phyloP scores from a whole-genome alignment of 2,888 invertebrate genomes.

The Melanophora roralis region DNA sequence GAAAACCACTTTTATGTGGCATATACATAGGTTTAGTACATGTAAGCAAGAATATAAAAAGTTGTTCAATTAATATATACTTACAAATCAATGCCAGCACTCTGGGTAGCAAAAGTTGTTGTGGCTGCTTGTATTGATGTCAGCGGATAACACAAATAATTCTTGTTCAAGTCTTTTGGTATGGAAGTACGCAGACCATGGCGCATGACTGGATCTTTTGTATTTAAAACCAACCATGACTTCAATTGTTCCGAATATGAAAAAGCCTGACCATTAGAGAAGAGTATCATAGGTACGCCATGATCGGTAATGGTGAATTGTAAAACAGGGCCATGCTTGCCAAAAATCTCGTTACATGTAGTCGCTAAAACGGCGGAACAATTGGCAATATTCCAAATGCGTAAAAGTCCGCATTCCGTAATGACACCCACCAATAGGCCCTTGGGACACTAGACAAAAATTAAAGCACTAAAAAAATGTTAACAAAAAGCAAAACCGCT shows the following conservation, averaged over 20 bases:
- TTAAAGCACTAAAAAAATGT: background rate
- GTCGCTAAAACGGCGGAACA: conserved; percentile 69
- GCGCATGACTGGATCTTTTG: conserved; percentile 79
- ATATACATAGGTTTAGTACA: no score
- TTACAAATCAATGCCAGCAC: conserved; percentile 68
- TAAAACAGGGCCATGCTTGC: conserved; percentile 79
- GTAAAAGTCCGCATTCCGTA: conserved; percentile 74
- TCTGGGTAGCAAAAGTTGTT: conserved; percentile 69
- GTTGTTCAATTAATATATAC: conserved; percentile 20
- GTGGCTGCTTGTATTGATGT: conserved; percentile 74
- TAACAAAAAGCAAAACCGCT: background rate
- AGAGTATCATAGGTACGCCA: conserved; percentile 89
- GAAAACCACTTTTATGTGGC: no score
- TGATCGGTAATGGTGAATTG: conserved; percentile 81
- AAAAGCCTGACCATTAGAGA: conserved; percentile 90
- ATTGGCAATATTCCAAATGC: conserved; percentile 74
- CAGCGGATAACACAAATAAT: conserved; percentile 73
- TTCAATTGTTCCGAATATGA: conserved; percentile 87
- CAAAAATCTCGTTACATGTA: conserved; percentile 73
- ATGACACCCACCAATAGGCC: conserved; percentile 75
- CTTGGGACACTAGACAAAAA: conserved; percentile 70
- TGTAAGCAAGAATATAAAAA: no score
- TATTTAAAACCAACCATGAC: conserved; percentile 82
- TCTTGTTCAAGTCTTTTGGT: conserved; percentile 74
- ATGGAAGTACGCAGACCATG: conserved; percentile 77